phyloP scores from a whole-genome alignment of 2,113 vertebrate genomes.

The Elephas maximus region DNA sequence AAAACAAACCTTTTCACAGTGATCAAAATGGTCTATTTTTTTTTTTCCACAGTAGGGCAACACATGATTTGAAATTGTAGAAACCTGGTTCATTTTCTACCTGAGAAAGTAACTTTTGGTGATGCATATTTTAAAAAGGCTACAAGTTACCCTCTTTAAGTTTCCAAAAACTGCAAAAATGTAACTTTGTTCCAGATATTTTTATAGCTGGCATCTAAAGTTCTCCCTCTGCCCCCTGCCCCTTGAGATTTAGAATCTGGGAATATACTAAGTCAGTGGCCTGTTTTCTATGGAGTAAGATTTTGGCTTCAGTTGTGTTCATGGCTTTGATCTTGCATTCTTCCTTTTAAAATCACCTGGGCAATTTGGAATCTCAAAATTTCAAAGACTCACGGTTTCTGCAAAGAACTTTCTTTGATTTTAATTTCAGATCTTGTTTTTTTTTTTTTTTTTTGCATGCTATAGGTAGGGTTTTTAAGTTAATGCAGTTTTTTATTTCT shows the following conservation, averaged over 20 bases:
- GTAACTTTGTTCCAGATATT: constrained; percentile 53
- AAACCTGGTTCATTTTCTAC: constrained; percentile 24
- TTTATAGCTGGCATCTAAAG: not conserved
- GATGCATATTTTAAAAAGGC: constrained; percentile 44
- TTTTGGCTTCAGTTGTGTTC: constrained; percentile 67
- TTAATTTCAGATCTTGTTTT: constrained; percentile 53
- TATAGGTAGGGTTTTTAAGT: constrained; percentile 4
- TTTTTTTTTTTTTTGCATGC: not conserved
- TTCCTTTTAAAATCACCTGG: constrained; percentile 54
- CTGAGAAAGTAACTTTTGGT: constrained; percentile 46
- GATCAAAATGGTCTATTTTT: not conserved
- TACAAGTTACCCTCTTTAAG: not conserved
- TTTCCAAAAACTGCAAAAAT: constrained; percentile 67
- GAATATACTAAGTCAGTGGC: constrained; percentile 14
- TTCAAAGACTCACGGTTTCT: constrained; percentile 49
- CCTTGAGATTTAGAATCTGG: constrained; percentile 16
- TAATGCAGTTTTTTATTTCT: not conserved
- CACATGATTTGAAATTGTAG: constrained; percentile 37
- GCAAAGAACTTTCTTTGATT: constrained; percentile 60
- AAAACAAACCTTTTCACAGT: not conserved
- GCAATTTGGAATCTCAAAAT: constrained; percentile 24
- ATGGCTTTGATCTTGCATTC: constrained; percentile 71
- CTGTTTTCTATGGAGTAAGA: constrained; percentile 75
- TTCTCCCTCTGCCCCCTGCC: not conserved
- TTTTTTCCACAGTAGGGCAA: not conserved